Evolutionary conservation across 2,797 vertebrate species (phyloP).

Genomic region (Mormyrops attenuatus): DNA sequence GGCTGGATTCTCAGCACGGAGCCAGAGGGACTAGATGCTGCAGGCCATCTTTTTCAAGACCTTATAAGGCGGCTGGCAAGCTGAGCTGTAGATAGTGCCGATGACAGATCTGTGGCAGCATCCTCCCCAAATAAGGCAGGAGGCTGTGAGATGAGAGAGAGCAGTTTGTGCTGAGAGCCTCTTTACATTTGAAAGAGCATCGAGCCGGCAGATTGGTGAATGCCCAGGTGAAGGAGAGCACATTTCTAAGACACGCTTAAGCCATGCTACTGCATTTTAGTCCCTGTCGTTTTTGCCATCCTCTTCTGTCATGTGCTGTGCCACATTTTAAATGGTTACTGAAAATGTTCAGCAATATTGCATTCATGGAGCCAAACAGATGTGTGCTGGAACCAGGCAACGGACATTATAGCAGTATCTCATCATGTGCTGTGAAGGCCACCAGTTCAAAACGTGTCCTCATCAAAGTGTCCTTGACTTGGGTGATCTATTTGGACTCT

Average conservation of each 20-base stretch:
- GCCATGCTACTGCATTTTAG: not conserved
- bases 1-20: not conserved
- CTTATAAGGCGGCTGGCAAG: conserved; percentile 23
- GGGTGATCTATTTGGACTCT: not conserved
- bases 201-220: not conserved
- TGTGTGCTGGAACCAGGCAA: not conserved
- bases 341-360: not conserved
- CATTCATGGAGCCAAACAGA: not conserved
- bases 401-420: not conserved
- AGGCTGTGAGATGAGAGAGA: not conserved
- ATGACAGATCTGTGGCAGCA: not conserved
- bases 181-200: not conserved
- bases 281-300: not conserved
- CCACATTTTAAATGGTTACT: not conserved
- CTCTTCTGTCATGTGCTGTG: not conserved
- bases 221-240: not conserved
- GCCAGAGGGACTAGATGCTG: not conserved
- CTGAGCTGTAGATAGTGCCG: not conserved
- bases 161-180: not conserved
- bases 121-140: conserved; percentile 26
- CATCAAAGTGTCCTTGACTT: not conserved
- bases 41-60: not conserved
- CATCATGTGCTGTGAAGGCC: not conserved
- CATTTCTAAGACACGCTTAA: not conserved
- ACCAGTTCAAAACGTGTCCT: not conserved